Evolutionary conservation across 2,797 vertebrate genomes (phyloP).

Genomic region (Acanthurus leucopareius): DNA sequence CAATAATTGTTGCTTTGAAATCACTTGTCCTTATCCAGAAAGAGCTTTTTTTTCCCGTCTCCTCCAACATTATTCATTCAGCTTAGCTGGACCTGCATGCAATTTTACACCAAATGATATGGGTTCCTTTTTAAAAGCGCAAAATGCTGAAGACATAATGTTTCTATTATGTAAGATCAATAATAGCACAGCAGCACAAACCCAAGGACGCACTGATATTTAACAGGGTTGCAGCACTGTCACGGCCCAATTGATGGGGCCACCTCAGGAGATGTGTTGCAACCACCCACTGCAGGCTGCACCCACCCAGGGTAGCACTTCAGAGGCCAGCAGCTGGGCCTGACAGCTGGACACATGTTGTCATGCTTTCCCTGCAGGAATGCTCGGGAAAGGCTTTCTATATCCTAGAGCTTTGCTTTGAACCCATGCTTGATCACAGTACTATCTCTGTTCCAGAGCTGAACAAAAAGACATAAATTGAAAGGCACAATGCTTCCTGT

Average conservation of each 20-base stretch:
- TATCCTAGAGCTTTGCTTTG: constrained; percentile 72
- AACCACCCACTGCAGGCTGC: constrained; percentile 55
- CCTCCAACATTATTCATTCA: constrained; percentile 15
- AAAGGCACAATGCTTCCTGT: constrained; percentile 39
- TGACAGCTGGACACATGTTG: constrained; percentile 82
- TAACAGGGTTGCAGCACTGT: constrained; percentile 51
- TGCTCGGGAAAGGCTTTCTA: constrained; percentile 44
- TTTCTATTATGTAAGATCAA: constrained; percentile 51
- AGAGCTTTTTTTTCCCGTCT: neutral
- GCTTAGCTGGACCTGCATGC: constrained; percentile 13
- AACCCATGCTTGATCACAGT: constrained; percentile 73
- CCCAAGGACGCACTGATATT: constrained; percentile 56
- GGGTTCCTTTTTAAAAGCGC: constrained; percentile 34
- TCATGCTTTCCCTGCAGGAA: constrained; percentile 57
- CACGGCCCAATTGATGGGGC: constrained; percentile 58
- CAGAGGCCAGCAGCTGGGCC: constrained; percentile 72
- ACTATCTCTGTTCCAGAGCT: constrained; percentile 33
- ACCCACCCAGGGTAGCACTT: constrained; percentile 64
- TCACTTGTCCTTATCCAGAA: constrained; percentile 6
- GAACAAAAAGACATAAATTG: constrained; percentile 32
- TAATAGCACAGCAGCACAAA: constrained; percentile 36
- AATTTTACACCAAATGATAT: constrained; percentile 45
- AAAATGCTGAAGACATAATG: constrained; percentile 31
- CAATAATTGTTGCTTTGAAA: constrained; percentile 52
- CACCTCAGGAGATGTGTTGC: constrained; percentile 63